Evolutionary conservation across 1,140 invertebrate genomes (phyloP).

Genomic region (Drosophila suzukii): DNA sequence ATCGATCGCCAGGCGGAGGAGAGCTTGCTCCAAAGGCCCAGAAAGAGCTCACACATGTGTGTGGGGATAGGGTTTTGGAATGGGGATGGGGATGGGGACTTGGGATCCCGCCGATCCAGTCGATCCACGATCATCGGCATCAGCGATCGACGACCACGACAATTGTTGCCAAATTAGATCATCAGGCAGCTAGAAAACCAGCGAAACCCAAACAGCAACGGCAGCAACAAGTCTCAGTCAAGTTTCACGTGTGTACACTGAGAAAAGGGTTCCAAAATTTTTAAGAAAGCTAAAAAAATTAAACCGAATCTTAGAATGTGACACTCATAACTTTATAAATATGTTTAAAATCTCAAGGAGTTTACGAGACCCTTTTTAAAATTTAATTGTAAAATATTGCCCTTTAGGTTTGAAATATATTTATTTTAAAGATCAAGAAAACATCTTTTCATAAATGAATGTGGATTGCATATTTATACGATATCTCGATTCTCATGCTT

Average conservation of each 20-base stretch:
- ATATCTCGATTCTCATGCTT: no score
- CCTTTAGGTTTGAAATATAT: no score
- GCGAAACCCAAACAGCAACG: conserved; percentile 37
- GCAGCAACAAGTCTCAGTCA: conserved; percentile 55
- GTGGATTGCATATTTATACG: no score
- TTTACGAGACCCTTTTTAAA: no score
- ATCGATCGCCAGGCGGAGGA: conserved; percentile 73
- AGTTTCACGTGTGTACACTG: conserved; percentile 29
- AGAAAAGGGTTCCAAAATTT: background rate
- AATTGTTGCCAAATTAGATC: conserved; percentile 84
- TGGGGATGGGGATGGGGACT: conserved; percentile 41
- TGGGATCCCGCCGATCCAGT: conserved; percentile 20
- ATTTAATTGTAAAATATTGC: no score
- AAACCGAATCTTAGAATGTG: no score
- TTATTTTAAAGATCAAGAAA: no score
- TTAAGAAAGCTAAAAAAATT: background rate
- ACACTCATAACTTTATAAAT: no score
- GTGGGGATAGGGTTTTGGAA: conserved; percentile 29
- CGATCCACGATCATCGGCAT: conserved; percentile 33
- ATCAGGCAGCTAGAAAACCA: conserved; percentile 64
- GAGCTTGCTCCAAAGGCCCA: conserved; percentile 27
- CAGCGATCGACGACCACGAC: conserved; percentile 70
- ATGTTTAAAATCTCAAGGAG: no score
- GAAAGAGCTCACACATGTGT: conserved; percentile 39
- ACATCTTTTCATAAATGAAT: no score